These are phyloP conservation scores for Zaprionus bogoriensis DNA, from an alignment of 2,888 invertebrate genomes.

Conservation along the genomic window DNA sequence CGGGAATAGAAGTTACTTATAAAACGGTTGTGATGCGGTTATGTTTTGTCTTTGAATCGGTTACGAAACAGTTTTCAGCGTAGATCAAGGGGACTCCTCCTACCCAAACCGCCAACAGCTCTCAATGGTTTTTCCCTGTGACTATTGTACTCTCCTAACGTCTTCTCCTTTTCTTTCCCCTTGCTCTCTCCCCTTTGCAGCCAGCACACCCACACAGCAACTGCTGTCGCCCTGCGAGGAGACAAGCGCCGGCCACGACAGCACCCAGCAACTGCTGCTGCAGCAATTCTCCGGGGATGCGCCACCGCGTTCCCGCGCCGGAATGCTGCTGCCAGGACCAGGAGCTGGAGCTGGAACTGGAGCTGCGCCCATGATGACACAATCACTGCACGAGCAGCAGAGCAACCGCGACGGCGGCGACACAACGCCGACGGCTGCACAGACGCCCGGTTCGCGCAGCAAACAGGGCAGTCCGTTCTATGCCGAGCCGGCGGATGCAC, in stretches of 20 bases:
- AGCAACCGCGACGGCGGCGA: constrained; percentile 68
- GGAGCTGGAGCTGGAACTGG: constrained; percentile 1
- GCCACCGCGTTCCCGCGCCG: constrained; percentile 78
- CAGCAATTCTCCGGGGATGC: constrained; percentile 77
- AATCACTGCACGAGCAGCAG: constrained; percentile 68
- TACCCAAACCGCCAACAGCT: no score
- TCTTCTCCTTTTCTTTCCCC: background rate
- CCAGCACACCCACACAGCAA: constrained; percentile 85
- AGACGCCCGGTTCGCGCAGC: constrained; percentile 77
- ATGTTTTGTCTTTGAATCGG: no score
- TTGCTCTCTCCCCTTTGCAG: constrained; percentile 62
- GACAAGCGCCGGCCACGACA: constrained; percentile 15
- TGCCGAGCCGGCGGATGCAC: constrained; percentile 93
- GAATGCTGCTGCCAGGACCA: constrained; percentile 72
- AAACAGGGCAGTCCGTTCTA: constrained; percentile 94
- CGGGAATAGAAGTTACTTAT: no score
- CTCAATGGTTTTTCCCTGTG: no score
- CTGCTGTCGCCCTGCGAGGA: constrained; percentile 83
- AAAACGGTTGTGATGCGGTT: no score
- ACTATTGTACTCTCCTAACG: background rate
- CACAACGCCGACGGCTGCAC: constrained; percentile 80
- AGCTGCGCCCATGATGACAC: constrained; percentile 50
- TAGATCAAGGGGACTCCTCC: no score
- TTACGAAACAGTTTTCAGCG: no score
- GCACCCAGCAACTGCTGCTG: constrained; percentile 67